phyloP scores from a whole-genome alignment of 2,797 vertebrate genomes.

The Malacoctenus gilli region DNA sequence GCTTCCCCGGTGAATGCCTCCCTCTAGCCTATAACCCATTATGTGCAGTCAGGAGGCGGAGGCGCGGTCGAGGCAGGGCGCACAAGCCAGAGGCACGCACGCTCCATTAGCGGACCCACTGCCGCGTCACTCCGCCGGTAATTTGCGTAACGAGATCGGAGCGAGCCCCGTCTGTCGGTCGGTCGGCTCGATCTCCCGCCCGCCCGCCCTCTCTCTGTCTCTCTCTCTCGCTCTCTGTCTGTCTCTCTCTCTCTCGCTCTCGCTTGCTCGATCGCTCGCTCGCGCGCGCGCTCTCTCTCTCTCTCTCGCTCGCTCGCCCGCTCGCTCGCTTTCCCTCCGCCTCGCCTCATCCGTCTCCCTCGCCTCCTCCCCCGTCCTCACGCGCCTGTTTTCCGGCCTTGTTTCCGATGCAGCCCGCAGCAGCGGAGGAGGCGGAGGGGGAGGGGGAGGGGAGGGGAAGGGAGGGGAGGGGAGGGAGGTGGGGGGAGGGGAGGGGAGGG shows the following conservation, averaged over 20 bases:
- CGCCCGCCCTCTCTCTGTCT: constrained; percentile 26
- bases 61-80: constrained; percentile 36
- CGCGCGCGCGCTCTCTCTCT: constrained; percentile 28
- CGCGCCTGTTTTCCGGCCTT: constrained; percentile 32
- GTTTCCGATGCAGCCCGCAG: constrained; percentile 46
- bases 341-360: not conserved
- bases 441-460: not conserved
- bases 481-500: too few relatives aligned
- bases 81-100: constrained; percentile 71
- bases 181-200: constrained; percentile 55
- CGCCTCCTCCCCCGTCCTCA: not conserved
- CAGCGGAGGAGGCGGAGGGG: constrained; percentile 27
- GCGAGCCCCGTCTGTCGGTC: constrained; percentile 61
- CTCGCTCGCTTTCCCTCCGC: constrained; percentile 23
- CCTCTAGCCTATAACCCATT: constrained; percentile 71
- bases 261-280: constrained; percentile 50
- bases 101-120: constrained; percentile 79
- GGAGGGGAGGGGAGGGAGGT: not conserved
- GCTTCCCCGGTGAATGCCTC: constrained; percentile 73
- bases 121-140: constrained; percentile 75
- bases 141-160: constrained; percentile 80
- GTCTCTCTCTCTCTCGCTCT: constrained; percentile 39
- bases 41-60: constrained; percentile 62
- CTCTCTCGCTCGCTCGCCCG: constrained; percentile 46
- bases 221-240: constrained; percentile 31